Conservation (phyloP, 2,888 invertebrate species). For the Cryptops parisi region DNA sequence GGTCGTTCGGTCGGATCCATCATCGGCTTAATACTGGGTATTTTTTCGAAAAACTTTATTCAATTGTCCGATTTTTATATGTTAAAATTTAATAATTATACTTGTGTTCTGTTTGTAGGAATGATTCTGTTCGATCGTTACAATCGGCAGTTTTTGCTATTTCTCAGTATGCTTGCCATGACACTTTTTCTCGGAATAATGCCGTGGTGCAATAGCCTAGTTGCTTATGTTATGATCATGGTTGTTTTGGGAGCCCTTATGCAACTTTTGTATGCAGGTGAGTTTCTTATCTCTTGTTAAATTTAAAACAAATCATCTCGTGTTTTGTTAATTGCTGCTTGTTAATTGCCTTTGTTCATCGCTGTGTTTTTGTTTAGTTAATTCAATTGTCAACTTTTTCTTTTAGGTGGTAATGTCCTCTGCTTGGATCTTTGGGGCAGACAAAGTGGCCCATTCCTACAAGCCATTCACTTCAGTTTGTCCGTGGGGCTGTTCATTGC, state of each 20-base stretch:
- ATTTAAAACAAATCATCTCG: background rate
- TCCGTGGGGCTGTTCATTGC: conserved; percentile 36
- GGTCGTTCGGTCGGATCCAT: conserved; percentile 33
- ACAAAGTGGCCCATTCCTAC: conserved; percentile 33
- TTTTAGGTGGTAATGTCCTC: conserved; percentile 34
- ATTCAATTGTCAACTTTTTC: conserved; percentile 13
- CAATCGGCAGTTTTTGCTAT: conserved; percentile 31
- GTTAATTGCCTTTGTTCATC: background rate
- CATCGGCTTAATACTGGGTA: conserved; percentile 31
- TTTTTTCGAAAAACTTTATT: background rate
- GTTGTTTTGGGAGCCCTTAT: conserved; percentile 31
- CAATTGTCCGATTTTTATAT: conserved; percentile 15
- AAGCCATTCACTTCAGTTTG: conserved; percentile 35
- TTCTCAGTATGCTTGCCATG: conserved; percentile 30
- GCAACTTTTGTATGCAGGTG: conserved; percentile 33
- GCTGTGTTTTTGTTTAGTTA: background rate
- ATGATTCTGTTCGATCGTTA: conserved; percentile 26
- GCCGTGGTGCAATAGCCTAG: conserved; percentile 30
- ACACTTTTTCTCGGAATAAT: conserved; percentile 30
- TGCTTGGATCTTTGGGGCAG: conserved; percentile 29
- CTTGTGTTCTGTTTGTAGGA: conserved; percentile 17
- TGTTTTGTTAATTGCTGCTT: background rate
- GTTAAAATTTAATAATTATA: background rate
- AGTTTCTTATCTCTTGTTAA: conserved; percentile 3
- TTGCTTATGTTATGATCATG: conserved; percentile 24